Evolutionary conservation across 37 sponge, comb jelly and placozoan genomes (phyloP), one percentile per base, ranked within the genome.

Genomic region (Crambe crambe): DNA sequence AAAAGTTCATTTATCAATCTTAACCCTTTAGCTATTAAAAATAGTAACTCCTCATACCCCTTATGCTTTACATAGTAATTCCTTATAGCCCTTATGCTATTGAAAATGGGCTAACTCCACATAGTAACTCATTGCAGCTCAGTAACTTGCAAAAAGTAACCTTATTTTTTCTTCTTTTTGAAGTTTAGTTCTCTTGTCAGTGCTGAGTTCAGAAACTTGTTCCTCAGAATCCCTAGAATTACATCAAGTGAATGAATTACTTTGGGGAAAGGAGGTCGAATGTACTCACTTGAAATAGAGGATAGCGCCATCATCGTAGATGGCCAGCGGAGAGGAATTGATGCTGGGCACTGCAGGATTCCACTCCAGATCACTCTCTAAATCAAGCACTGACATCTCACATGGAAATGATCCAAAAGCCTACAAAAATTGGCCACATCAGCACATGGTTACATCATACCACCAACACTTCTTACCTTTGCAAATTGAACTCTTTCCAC

Each of bases 331-430:
- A 39, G 58, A 43, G 35, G 80, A 69, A 44, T 39, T 80, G 69
- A 95, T 64, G 31, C 72, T 57, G 18, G 78, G 38, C 27, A 82
- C 83, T 0, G 57, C 42, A 3, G 94, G 94, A 65, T 94, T 85
- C 97, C 97, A 96, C 31, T 94, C 85, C 42, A 91, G 61, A 0
- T 96, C 92, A 27, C 79, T 81, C n/a, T 94, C 87, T 26, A 96
- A 64, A 21, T 96, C 95, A 63, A 96, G 78, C 30, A 86, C 71
- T 0, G 95, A 90, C 54, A 91, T 69, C 51, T 96, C 92, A 83
- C 85, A 80, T 2, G 97, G 97, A 63, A 96, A 96, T 34, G 85
- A 68, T 0, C 92, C 92, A 60, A 76, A 78, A 0, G 91, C 88
- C 86, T 93, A 38, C 18, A 74, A 76, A 77, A 81, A 73, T 37